phyloP scores from a whole-genome alignment of 64 coral and sea anemone genomes.

The Stichodactyla helianthus region DNA sequence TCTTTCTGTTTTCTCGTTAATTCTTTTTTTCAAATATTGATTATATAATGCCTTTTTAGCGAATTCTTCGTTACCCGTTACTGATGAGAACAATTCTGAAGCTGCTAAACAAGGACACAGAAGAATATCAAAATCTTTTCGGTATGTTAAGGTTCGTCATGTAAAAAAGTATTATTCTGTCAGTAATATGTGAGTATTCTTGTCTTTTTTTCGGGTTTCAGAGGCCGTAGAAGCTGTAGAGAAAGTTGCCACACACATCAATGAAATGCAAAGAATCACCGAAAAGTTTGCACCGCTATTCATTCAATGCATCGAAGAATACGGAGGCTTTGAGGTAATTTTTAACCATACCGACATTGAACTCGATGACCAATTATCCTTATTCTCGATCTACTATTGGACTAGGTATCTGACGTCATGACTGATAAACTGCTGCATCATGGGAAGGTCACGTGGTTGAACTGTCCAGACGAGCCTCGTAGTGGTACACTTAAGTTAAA shows the following conservation, averaged over 20 bases:
- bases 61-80: slow-evolving; percentile 87
- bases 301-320: slow-evolving; percentile 58
- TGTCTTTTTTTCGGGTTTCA: neutral
- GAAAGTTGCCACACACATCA: slow-evolving; percentile 94
- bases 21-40: neutral
- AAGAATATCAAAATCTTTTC: slow-evolving; percentile 71
- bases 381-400: neutral
- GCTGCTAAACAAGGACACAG: slow-evolving; percentile 57
- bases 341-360: neutral
- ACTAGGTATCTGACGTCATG: slow-evolving; percentile 84
- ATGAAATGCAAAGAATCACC: slow-evolving; percentile 98
- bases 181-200: neutral
- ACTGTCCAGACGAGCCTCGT: slow-evolving; percentile 80
- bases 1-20: neutral
- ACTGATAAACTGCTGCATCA: slow-evolving; percentile 88
- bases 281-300: slow-evolving; percentile 83
- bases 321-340: slow-evolving; percentile 71
- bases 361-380: neutral
- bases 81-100: slow-evolving; percentile 83
- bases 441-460: slow-evolving; percentile 88
- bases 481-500: slow-evolving; percentile 71
- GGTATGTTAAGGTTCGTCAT: slow-evolving; percentile 29
- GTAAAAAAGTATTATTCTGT: neutral
- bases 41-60: slow-evolving; percentile 29
- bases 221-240: slow-evolving; percentile 89